Base-by-base conservation (phyloP, 2,797 vertebrate species). In the Neomorphus geoffroyi region DNA sequence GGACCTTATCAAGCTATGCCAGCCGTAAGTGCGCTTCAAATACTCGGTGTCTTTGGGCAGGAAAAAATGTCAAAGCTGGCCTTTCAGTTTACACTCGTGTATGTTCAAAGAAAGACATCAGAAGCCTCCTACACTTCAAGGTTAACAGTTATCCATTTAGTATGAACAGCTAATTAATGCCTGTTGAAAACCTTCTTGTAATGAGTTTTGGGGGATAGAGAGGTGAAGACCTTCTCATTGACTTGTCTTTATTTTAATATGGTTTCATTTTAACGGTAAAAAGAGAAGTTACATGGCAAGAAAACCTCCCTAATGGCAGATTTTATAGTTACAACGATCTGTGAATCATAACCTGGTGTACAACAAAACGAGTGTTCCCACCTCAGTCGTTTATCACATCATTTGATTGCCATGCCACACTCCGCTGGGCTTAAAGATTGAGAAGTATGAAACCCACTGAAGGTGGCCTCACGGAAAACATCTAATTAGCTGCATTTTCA, bases 1-100 rank as follows among this genome's bases (percentile, higher is more conserved):
- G 98, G 99, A 99, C 98, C 99, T 99, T 92, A 99, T 99, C 98
- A 99, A 99, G 97, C 98, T 99, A 97, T 99, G 99, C 98, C 99
- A 99, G 98, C 99, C 99, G 99, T 99, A 98, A 99, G 99, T 99
- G 86, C 64, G 11, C 70, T 32, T 91, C 2, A 70, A 75, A 56
- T 54, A n/a, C 48, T 92, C 17, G 0, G 9, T 80, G 51, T 74
- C 57, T 65, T 69, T 2, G 13, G 27, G 3, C 13, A 46, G 91
- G 81, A 65, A 43, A 65, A 43, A 58, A n/a, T 50, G 62, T 30
- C 78, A 46, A n/a, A 70, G 82, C 58, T 92, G 80, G 56, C 69
- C 60, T 58, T 80, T 43, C 53, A 48, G 48, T 60, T 88, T 33
- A 16, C 17, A 1, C 30, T 65, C 50, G 11, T 0, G 2, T 78